Conservation (phyloP, 2,797 vertebrate species). For the Alauda arvensis region DNA sequence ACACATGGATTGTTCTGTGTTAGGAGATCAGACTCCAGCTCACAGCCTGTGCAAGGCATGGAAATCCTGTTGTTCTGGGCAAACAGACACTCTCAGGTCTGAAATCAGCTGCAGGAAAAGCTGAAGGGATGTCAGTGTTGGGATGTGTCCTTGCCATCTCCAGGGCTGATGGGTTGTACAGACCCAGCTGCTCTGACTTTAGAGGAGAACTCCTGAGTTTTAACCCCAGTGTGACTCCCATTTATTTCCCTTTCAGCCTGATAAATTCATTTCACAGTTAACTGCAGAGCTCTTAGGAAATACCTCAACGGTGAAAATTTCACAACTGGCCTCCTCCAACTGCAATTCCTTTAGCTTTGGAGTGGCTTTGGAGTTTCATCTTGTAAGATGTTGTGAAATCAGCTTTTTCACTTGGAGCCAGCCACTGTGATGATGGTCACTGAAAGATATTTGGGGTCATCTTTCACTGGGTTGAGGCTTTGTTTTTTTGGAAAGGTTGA, state of each 20-base stretch:
- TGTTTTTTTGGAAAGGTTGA: background rate
- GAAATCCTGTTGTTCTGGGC: conserved; percentile 16
- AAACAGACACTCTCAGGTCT: background rate
- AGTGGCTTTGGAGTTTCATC: conserved; percentile 47
- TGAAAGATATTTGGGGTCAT: conserved; percentile 15
- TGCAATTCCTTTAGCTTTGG: conserved; percentile 41
- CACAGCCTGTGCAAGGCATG: background rate
- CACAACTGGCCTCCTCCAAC: conserved; percentile 14
- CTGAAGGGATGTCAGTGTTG: background rate
- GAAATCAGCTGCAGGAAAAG: background rate
- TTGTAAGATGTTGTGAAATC: conserved; percentile 29
- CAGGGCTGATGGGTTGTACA: background rate
- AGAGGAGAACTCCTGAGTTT: background rate
- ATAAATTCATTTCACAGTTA: conserved; percentile 25
- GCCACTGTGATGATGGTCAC: background rate
- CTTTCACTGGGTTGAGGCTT: background rate
- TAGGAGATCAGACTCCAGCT: background rate
- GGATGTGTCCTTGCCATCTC: background rate
- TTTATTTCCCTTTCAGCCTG: background rate
- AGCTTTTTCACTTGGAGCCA: conserved; percentile 18
- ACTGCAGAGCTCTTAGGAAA: conserved; percentile 25
- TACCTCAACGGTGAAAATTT: background rate
- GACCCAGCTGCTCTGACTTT: background rate
- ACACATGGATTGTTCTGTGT: background rate
- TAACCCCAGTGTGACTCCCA: background rate